phyloP scores from a whole-genome alignment of 2,113 vertebrate species.

The Dolichotis patagonum region DNA sequence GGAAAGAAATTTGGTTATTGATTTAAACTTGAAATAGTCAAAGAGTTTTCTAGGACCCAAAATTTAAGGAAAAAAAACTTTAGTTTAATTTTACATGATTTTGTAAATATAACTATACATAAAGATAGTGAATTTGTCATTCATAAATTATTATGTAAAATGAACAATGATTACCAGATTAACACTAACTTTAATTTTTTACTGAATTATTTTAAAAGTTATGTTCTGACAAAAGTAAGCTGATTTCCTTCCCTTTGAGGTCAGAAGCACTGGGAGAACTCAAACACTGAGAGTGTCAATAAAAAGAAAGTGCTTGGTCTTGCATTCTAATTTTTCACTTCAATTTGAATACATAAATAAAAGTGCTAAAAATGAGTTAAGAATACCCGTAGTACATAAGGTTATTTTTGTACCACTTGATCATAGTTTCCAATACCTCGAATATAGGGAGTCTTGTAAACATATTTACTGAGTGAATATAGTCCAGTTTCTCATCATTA shows the following conservation, averaged over 20 bases:
- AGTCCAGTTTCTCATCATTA: background rate
- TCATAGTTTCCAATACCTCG: background rate
- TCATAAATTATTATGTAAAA: background rate
- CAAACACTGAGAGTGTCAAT: background rate
- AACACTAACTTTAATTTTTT: background rate
- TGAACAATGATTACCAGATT: background rate
- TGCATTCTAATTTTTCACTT: conserved; percentile 5
- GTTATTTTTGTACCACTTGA: background rate
- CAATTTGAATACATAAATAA: conserved; percentile 12
- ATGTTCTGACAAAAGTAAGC: background rate
- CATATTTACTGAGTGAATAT: conserved; percentile 23
- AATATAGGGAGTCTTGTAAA: background rate
- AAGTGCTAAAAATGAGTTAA: background rate
- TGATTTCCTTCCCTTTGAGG: background rate
- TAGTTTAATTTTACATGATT: conserved; percentile 41
- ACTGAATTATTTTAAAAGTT: background rate
- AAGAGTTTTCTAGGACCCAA: background rate
- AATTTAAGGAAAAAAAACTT: background rate
- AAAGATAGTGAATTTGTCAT: background rate
- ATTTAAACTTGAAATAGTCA: background rate
- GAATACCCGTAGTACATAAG: background rate
- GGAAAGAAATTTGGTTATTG: conserved; percentile 30
- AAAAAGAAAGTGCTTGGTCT: background rate
- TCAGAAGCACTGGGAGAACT: background rate
- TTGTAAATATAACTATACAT: conserved; percentile 40